Evolutionary conservation across 2,888 invertebrate species (phyloP).

Genomic region (Oeneis ivallda): DNA sequence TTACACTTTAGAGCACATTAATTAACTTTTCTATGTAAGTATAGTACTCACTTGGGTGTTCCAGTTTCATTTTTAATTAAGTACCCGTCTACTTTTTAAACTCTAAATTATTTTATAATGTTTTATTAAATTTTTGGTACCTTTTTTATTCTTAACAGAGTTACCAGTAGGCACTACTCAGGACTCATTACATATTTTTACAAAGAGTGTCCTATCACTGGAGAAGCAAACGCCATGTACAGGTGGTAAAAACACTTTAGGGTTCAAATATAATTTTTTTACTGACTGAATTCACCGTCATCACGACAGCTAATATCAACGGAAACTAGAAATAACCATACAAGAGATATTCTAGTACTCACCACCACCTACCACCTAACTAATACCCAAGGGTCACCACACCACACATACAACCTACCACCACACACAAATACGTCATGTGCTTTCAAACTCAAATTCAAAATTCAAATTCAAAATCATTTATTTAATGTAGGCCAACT

Average conservation of each 20-base stretch:
- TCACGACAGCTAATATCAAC: too few species aligned
- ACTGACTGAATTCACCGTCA: too few species aligned
- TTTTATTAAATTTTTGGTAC: slow-evolving; percentile 18
- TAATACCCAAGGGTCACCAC: too few species aligned
- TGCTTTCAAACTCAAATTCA: too few species aligned
- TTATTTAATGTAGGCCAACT: too few species aligned
- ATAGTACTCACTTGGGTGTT: slow-evolving; percentile 35
- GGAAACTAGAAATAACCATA: too few species aligned
- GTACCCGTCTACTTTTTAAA: slow-evolving; percentile 22
- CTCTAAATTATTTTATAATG: slow-evolving; percentile 25
- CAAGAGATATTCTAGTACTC: too few species aligned
- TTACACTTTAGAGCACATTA: slow-evolving; percentile 33
- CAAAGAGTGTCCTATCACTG: not conserved
- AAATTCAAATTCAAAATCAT: too few species aligned
- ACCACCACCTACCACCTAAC: too few species aligned
- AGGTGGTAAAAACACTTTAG: not conserved
- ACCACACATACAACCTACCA: too few species aligned
- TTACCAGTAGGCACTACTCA: not conserved
- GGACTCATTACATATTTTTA: not conserved
- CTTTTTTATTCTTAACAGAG: not conserved
- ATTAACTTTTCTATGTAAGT: slow-evolving; percentile 35
- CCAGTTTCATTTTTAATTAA: slow-evolving; percentile 32
- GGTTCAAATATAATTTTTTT: too few species aligned
- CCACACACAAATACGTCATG: too few species aligned
- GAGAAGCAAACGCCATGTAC: not conserved